Evolutionary conservation across 2,888 invertebrate species (phyloP), one percentile per base, ranked within the genome.

Genomic region (Drosophila mercatorum): DNA sequence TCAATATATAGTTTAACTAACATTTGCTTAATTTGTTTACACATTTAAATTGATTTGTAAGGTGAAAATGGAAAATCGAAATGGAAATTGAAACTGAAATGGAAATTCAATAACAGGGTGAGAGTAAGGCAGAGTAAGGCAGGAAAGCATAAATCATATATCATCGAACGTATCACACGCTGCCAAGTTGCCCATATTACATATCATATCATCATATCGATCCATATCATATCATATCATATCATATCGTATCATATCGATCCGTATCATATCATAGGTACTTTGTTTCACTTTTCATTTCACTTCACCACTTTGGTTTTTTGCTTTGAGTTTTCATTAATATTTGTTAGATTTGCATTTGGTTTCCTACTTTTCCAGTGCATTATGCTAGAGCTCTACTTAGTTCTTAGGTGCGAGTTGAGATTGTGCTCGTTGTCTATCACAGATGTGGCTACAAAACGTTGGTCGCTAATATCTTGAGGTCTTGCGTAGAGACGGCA

Each of bases 1-100:
- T 82, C 64, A 64, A 84, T 80, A 81, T 78, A 84, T 72, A 68
- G n/a, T 57, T 69, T 52, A 62, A 55, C 62, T 72, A 75, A 70
- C 63, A 76, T 60, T 76, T 59, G 47, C 38, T 57, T 26, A 40
- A 34, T 40, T 26, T 7, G 40, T 67, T 55, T 36, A 52, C 31
- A 69, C 65, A 68, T 68, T 65, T 44, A 49, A 44, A 51, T 56
- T 34, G 7, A 51, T 52, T 38, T 36, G 14, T 7, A n/a, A 38
- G 31, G 31, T 49, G 49, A 49, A 49, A 49, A 28, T 47, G 47
- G 26, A 47, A 34, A 49, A n/a, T 47, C 14, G 26, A 47, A 47
- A 47, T 47, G 3, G 28, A 31, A 22, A 22, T 22, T 22, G 44
- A 51, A 51, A 51, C 34, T 17, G 49, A 34, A 34, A 31, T 51